Evolutionary conservation across 2,113 vertebrate species (phyloP).

Genomic region (Trochalopteron elliotii): DNA sequence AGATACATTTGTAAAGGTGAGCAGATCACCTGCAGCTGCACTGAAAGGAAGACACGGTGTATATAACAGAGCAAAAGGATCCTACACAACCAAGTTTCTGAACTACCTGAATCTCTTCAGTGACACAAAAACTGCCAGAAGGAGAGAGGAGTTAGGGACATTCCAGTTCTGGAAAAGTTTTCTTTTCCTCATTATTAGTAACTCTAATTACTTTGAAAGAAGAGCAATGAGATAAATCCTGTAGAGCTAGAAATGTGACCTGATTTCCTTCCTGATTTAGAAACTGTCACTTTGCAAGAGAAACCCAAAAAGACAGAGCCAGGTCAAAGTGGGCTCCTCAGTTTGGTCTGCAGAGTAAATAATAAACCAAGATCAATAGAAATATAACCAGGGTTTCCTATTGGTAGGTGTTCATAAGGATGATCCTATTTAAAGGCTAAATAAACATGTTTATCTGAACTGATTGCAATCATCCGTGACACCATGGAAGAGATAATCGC

Average conservation of each 20-base stretch:
- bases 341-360: conserved; percentile 4
- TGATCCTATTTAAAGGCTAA: not conserved
- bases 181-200: conserved; percentile 64
- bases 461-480: not conserved
- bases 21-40: not conserved
- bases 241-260: conserved; percentile 66
- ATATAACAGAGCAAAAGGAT: not conserved
- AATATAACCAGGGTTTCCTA: not conserved
- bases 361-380: not conserved
- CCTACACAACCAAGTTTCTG: conserved; percentile 1
- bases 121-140: conserved; percentile 48
- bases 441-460: not conserved
- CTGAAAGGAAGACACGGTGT: not conserved
- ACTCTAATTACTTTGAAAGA: conserved; percentile 71
- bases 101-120: not conserved
- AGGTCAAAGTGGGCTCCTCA: conserved; percentile 10
- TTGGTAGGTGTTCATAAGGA: not conserved
- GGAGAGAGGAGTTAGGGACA: conserved; percentile 55
- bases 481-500: not conserved
- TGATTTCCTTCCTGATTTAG: conserved; percentile 72
- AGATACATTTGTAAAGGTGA: not conserved
- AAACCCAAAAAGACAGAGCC: conserved; percentile 58
- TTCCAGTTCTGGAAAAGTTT: conserved; percentile 54
- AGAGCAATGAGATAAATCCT: conserved; percentile 67
- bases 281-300: conserved; percentile 63